phyloP scores from a whole-genome alignment of 2,888 invertebrate species.

The Cantharis nigra region DNA sequence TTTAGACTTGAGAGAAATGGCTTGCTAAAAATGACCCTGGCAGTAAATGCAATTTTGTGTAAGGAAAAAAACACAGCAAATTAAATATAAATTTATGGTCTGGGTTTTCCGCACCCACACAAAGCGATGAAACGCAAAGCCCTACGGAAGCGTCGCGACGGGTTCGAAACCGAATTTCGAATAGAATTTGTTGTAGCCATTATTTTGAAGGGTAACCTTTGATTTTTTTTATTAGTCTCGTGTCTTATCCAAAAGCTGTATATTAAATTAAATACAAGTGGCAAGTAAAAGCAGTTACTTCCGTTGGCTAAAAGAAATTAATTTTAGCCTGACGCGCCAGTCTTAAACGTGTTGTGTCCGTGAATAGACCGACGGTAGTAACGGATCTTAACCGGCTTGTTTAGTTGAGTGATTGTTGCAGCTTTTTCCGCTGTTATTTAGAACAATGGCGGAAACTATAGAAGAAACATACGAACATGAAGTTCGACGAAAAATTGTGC shows the following conservation, averaged over 20 bases:
- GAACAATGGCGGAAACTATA: slow-evolving; percentile 68
- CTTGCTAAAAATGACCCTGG: background rate
- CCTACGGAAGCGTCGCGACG: background rate
- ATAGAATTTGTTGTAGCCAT: background rate
- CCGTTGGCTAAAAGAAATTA: slow-evolving; percentile 37
- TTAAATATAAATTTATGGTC: background rate
- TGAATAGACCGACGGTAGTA: slow-evolving; percentile 41
- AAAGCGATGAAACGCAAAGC: background rate
- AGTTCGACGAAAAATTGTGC: slow-evolving; percentile 71
- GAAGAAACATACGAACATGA: slow-evolving; percentile 72
- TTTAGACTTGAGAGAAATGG: background rate
- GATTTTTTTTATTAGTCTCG: background rate
- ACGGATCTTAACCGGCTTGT: slow-evolving; percentile 22
- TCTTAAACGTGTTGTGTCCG: slow-evolving; percentile 47
- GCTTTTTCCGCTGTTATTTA: slow-evolving; percentile 25
- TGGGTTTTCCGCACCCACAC: background rate
- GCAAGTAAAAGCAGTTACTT: slow-evolving; percentile 27
- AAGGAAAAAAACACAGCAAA: background rate
- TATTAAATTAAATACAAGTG: slow-evolving; percentile 12
- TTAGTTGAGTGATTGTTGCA: slow-evolving; percentile 35
- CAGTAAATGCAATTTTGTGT: background rate
- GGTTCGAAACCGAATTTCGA: background rate
- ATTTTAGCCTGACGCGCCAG: slow-evolving; percentile 47
- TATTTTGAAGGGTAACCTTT: background rate
- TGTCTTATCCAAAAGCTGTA: background rate